Conservation (phyloP, 53 echinoderm and acorn worm species). For the Glandiceps talaboti region DNA sequence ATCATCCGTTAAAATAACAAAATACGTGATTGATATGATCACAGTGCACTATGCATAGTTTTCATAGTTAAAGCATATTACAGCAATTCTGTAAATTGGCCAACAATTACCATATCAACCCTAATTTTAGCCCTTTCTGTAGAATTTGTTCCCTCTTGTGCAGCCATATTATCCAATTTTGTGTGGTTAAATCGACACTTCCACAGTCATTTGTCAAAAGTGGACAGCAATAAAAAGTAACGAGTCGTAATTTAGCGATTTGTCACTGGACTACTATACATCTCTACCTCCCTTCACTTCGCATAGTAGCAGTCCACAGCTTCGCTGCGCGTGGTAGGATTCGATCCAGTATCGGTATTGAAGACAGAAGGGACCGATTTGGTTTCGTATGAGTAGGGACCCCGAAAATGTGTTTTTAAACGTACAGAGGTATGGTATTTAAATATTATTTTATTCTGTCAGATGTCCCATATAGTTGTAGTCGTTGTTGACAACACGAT, state of each 20-base stretch:
- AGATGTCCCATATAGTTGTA: too few species aligned
- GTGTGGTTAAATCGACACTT: not conserved
- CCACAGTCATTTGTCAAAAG: not conserved
- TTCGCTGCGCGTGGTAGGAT: too few species aligned
- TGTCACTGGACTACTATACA: not conserved
- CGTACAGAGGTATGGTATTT: too few species aligned
- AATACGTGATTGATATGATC: not conserved
- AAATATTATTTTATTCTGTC: too few species aligned
- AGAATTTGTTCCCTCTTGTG: not conserved
- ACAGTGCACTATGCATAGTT: not conserved
- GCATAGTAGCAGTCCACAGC: too few species aligned
- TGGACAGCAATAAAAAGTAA: not conserved
- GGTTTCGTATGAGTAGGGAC: too few species aligned
- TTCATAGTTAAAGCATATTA: not conserved
- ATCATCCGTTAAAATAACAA: not conserved
- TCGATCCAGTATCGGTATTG: too few species aligned
- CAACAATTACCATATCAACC: not conserved
- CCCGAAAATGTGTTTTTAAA: too few species aligned
- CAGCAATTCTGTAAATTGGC: not conserved
- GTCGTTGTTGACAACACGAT: too few species aligned
- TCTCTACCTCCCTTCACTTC: not conserved
- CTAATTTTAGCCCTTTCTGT: not conserved
- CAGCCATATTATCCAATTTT: not conserved
- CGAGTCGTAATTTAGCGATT: not conserved
- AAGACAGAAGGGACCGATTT: too few species aligned